phyloP scores from a whole-genome alignment of 2,888 invertebrate genomes.

The Tipula confusa region DNA sequence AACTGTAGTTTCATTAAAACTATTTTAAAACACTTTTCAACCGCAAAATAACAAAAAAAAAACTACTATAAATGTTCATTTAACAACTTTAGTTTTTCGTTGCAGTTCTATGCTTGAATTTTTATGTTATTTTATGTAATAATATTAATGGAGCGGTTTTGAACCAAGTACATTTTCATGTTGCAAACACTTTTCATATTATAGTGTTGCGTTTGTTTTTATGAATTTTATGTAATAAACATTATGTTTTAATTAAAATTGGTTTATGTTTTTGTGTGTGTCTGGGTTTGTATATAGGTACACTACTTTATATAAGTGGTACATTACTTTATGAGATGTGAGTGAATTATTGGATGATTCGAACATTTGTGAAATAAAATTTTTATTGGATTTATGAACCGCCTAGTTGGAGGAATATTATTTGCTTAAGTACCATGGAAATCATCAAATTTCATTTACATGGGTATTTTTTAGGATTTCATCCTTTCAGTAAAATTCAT shows the following conservation, averaged over 20 bases:
- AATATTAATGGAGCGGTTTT: background rate
- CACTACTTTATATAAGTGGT: too few species aligned
- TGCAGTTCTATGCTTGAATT: background rate
- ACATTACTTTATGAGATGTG: too few species aligned
- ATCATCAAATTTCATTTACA: too few species aligned
- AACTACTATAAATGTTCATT: background rate
- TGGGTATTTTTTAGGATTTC: too few species aligned
- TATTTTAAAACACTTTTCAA: background rate
- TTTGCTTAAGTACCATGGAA: too few species aligned
- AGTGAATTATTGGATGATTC: too few species aligned
- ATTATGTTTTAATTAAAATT: slow-evolving; percentile 3
- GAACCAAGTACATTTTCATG: background rate
- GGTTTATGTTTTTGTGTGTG: background rate
- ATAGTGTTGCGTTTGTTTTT: background rate
- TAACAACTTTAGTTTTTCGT: background rate
- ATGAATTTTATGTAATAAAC: background rate
- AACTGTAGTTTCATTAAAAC: background rate
- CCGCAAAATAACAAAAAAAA: background rate
- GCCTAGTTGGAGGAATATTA: too few species aligned
- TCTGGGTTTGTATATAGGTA: too few species aligned
- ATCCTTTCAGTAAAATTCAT: too few species aligned
- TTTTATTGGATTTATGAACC: too few species aligned
- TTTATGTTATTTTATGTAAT: background rate
- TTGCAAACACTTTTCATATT: background rate
- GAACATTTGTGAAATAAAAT: too few species aligned